Conservation (phyloP, 2,113 vertebrate genomes). For the Xiphorhynchus elegans region DNA sequence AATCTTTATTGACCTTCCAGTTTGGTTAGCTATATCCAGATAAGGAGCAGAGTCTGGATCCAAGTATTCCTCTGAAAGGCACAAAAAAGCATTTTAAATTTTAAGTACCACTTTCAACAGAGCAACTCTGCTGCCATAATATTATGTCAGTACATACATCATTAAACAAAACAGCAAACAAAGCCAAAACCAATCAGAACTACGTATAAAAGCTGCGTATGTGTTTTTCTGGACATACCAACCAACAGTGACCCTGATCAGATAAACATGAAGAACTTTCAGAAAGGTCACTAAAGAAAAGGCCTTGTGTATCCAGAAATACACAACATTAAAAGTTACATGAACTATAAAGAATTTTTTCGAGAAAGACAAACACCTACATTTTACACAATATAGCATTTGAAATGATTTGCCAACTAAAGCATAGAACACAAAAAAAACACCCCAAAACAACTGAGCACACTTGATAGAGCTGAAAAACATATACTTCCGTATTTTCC, state of each 20-base stretch:
- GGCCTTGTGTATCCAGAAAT: background rate
- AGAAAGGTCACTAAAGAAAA: background rate
- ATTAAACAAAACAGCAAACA: background rate
- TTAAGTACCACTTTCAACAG: background rate
- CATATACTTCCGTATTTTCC: background rate
- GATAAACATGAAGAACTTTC: background rate
- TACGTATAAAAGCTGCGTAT: background rate
- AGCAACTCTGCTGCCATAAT: background rate
- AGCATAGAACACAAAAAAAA: background rate
- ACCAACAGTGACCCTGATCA: background rate
- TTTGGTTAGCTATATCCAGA: slow-evolving; percentile 95
- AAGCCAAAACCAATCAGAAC: background rate
- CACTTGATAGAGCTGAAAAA: background rate
- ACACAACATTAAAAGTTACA: background rate
- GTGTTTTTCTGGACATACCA: background rate
- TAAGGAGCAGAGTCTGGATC: slow-evolving; percentile 83
- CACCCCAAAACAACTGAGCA: background rate
- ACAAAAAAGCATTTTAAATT: background rate
- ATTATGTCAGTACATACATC: background rate
- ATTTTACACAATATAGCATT: background rate
- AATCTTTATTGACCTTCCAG: slow-evolving; percentile 88
- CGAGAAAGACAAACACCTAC: background rate
- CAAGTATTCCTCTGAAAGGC: slow-evolving; percentile 80
- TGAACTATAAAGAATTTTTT: background rate
- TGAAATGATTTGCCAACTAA: background rate